Percentiles rank a stretch among this genome's conserved stretches.
Conservation (phyloP, 2,113 vertebrate species). For the Pelecanus crispus region DNA sequence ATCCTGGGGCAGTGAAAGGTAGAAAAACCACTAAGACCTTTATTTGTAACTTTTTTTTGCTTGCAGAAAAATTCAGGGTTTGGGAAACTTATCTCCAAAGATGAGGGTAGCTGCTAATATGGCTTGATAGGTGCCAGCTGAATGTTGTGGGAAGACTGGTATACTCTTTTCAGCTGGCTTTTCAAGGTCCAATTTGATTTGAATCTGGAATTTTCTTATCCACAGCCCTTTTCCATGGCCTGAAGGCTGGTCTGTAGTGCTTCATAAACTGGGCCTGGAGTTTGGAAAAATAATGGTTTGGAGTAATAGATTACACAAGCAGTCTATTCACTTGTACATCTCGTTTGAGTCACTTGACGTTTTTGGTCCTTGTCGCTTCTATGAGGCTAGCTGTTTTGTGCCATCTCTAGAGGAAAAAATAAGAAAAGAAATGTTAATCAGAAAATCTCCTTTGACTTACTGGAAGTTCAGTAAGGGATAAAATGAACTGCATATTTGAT, state of each 20-base stretch:
- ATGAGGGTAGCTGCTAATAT: not conserved
- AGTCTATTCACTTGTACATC: not conserved
- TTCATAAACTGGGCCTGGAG: not conserved
- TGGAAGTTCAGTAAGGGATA: not conserved
- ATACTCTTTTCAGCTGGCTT: not conserved
- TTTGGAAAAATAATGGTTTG: not conserved
- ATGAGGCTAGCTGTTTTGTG: not conserved
- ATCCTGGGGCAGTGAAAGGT: not conserved
- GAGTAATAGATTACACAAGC: not conserved
- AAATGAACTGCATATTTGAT: not conserved
- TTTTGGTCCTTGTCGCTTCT: not conserved
- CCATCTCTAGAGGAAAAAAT: not conserved
- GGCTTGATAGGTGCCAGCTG: not conserved
- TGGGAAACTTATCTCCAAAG: not conserved
- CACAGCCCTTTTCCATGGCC: not conserved
- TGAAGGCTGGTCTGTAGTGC: not conserved
- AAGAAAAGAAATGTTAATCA: not conserved
- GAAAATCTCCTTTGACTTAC: not conserved
- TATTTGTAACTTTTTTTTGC: not conserved
- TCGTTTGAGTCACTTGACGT: rapidly evolving
- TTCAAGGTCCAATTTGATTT: not conserved
- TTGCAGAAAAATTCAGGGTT: not conserved
- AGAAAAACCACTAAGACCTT: not conserved
- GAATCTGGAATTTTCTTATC: not conserved
- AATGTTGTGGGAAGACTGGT: not conserved